Evolutionary conservation across 2,888 invertebrate genomes (phyloP).

Genomic region (Plutella xylostella): DNA sequence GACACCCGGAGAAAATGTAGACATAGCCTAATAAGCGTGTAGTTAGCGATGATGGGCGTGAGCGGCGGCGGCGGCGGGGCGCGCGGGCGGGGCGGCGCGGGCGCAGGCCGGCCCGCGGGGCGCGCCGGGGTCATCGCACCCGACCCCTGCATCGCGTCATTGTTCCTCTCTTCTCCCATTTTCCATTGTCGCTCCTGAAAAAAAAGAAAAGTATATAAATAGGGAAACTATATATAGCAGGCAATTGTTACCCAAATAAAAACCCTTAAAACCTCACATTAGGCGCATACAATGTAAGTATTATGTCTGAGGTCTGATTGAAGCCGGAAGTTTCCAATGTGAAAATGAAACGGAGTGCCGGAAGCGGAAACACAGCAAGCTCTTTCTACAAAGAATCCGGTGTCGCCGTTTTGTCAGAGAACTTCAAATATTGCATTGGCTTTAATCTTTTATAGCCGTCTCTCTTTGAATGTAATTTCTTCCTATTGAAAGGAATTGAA

Average conservation of each 20-base stretch:
- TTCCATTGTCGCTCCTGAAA: constrained; percentile 63
- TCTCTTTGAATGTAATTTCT: constrained; percentile 7
- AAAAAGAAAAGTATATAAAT: constrained; percentile 26
- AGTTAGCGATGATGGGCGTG: constrained; percentile 35
- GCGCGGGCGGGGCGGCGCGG: constrained; percentile 19
- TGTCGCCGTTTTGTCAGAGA: constrained; percentile 10
- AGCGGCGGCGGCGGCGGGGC: constrained; percentile 36
- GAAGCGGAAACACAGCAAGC: neutral
- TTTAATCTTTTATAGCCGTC: constrained; percentile 1
- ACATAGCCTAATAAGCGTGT: constrained; percentile 64
- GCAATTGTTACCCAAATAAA: too few relatives aligned
- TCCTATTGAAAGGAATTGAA: constrained; percentile 23
- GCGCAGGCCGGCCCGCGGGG: constrained; percentile 28
- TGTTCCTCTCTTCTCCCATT: constrained; percentile 52
- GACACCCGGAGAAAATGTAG: constrained; percentile 50
- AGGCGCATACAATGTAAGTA: too few relatives aligned
- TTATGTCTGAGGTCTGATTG: too few relatives aligned
- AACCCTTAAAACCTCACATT: too few relatives aligned
- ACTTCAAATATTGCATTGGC: constrained; percentile 8
- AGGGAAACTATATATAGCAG: neutral
- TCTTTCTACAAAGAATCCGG: constrained; percentile 3
- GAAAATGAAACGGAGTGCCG: neutral
- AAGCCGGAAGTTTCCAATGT: too few relatives aligned
- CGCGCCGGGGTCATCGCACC: constrained; percentile 56
- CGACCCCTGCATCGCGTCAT: constrained; percentile 65